Base-by-base conservation (phyloP, 2,113 vertebrate species). In the Henicopernis longicauda region DNA sequence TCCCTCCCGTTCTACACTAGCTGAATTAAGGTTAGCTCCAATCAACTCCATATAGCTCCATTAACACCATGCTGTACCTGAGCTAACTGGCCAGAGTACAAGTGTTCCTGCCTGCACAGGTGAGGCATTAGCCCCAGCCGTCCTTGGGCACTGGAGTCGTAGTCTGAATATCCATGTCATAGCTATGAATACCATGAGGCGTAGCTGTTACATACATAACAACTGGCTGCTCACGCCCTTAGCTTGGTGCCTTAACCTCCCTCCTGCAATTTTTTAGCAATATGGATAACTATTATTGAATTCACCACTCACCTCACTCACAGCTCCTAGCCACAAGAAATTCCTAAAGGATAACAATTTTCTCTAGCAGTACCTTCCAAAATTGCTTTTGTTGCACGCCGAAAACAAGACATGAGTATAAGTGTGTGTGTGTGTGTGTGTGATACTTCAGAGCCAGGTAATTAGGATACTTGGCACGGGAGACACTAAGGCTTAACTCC, bases 381-480 rank as follows among this genome's bases (percentile, higher is more conserved):
- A 82, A 72, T 23, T 49, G 19, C 27, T 92, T 93, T 90, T 70
- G 7, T 65, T 79, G 34, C 34, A 61, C 1, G 2, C 25, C 0
- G 2, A 70, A 94, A 91, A 61, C 9, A 82, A 93, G 67, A 85
- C 0, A 0, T 8, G 36, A 78, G 13, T 49, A 5, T 54, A 45
- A 49, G 52, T 9, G 44, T 76, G 26, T 66, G 34, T 47, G 17
- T 78, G 61, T 59, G 10, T 54, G 40, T 71, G 57, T 58, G 55
- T 32, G 62, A 55, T 70, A 86, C 34, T 95, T 96, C 69, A 73
- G 50, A 93, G 92, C 82, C 85, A 94, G 96, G 82, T 95, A 96
- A 96, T 94, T 94, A 91, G 52, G 84, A 34, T 76, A 85, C 65
- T 93, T 96, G 96, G 93, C 89, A 93, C 0, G 1, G 54, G 25